Conservation (phyloP, 2,113 vertebrate species). For the Oncorhynchus mykiss region DNA sequence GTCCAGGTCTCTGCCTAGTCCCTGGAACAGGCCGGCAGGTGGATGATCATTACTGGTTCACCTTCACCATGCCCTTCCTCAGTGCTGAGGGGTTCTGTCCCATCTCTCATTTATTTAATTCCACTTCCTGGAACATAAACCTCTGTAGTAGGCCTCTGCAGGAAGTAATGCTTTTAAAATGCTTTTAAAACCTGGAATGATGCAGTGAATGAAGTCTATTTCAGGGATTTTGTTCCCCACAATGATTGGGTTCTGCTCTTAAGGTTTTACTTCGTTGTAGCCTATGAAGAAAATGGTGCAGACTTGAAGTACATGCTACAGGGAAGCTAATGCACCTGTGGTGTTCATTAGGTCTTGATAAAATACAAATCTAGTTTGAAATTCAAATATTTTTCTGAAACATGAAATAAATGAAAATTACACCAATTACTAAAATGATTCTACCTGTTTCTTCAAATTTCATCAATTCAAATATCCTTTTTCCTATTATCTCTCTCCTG, state of each 20-base stretch:
- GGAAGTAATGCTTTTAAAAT: constrained; percentile 1
- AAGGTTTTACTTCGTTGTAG: constrained; percentile 8
- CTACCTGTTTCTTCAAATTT: no score
- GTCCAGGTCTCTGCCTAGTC: no score
- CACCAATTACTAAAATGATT: no score
- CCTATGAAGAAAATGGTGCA: constrained; percentile 6
- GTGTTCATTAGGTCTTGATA: constrained; percentile 3
- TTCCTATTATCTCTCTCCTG: not conserved
- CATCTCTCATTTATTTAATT: constrained; percentile 3
- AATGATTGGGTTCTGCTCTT: constrained; percentile 4
- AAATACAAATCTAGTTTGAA: constrained; percentile 9
- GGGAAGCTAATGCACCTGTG: not conserved
- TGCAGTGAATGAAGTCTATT: no score
- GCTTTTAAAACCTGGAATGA: not conserved
- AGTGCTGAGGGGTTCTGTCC: not conserved
- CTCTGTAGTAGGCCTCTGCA: not conserved
- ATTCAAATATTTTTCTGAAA: not conserved
- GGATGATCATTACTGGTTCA: no score
- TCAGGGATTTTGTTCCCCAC: no score
- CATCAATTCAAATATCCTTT: not conserved
- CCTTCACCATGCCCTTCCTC: not conserved
- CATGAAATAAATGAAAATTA: no score
- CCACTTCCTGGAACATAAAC: constrained; percentile 1
- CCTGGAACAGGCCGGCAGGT: no score
- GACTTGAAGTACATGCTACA: not conserved